Evolutionary conservation across 2,797 vertebrate species (phyloP), one percentile per base, ranked within the genome.

Genomic region (Gallinago solitaria): DNA sequence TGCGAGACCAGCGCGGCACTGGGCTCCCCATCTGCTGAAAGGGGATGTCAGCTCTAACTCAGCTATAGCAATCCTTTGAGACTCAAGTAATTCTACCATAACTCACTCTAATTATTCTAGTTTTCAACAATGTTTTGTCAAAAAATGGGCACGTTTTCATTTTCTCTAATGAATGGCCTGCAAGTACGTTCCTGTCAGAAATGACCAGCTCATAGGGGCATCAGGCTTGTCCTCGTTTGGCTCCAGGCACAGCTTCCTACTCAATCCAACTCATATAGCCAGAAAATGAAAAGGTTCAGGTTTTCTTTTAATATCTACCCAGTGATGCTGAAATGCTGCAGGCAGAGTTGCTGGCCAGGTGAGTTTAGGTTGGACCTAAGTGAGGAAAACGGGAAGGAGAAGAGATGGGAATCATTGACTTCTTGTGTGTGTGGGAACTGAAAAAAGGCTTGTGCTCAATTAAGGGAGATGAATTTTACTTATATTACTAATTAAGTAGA

Each of bases 401-500:
- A 4, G 14, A 92, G 17, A 43, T 25, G 27, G 60, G 60, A 94
- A 88, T 83, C 73, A 41, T 1, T 54, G 5, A 64, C 11, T 63
- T 69, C 27, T 50, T 73, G 21, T 69, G 18, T 69, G 79, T 39
- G 35, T 15, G 23, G 60, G 50, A 89, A 56, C 59, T 28, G 43
- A 69, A 25, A 51, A 83, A 90, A 76, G n/a, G 11, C 39, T 87
- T 90, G 25, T 61, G 43, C 35, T 60, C 45, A 70, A 79, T 67
- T 80, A 92, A 87, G 6, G 1, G 3, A 11, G 27, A 51, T 37
- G 27, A 85, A 75, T 85, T 91, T 91, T 91, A 91, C 47, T 47
- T 57, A 32, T 51, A 87, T 83, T 85, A 91, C 33, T 93, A 90
- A 39, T 9, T 35, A 86, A 94, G 83, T 18, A 81, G 70, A 70